Base-by-base conservation (phyloP, 1,140 invertebrate species). In the Drosophila baimaii region DNA sequence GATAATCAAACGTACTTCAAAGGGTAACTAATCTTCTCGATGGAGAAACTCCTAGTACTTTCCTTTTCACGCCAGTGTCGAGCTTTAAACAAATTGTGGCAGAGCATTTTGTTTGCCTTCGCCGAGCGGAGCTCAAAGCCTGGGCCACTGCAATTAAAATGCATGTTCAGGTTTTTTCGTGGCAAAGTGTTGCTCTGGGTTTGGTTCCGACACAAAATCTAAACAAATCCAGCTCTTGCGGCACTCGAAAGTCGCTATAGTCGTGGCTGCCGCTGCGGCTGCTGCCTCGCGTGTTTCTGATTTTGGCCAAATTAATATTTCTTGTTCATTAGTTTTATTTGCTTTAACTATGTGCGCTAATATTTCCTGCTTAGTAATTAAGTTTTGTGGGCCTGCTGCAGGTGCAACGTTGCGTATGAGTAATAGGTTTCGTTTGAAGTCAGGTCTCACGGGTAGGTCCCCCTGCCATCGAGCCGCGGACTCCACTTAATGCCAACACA, bases 261-360 rank as follows among this genome's bases (percentile, higher is more conserved):
- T 52, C 10, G 49, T 13, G 12, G 43, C 12, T 71, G 83, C 69
- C 58, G 55, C 39, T 31, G 76, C 39, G 27, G 76, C 54, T 51
- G 51, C 54, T 21, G 54, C 54, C 21, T 80, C 63, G 81, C 73
- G 71, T 88, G 83, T 79, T 82, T 88, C 66, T 62, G 66, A 77
- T 73, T 81, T 84, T 74, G 71, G 71, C 41, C 71, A 89, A 88
- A 89, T 89, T 83, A 79, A 88, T 88, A 88, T 88, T 89, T 88
- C 83, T 83, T 88, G 83, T 88, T 88, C 83, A 88, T 88, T 86
- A 88, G 84, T 86, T 88, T 77, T 88, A 83, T 88, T 88, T 88
- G 77, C 83, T 89, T 86, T 66, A 70, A 25, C 83, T 56, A 47
- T 63, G 56, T 63, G 64, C 76, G 76, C 66, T 88, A 79, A 86